Evolutionary conservation across 1,140 invertebrate species (phyloP).

Genomic region (Littorina saxatilis): DNA sequence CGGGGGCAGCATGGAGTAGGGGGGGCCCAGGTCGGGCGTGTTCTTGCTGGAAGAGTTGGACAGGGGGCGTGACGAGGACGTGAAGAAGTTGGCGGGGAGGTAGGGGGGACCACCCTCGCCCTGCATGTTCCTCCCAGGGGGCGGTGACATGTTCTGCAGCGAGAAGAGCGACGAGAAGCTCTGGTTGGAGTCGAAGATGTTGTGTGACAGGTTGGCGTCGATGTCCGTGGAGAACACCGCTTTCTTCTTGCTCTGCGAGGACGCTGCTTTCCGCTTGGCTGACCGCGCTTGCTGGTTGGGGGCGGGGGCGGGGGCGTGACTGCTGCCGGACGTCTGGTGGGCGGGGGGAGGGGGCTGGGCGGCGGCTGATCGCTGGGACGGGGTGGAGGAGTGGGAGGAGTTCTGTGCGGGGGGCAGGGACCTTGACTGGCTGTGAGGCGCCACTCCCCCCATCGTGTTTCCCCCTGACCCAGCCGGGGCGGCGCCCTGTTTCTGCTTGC

Average conservation of each 20-base stretch:
- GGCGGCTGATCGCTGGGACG: background rate
- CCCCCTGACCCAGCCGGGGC: conserved; percentile 42
- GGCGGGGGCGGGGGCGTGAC: conserved; percentile 18
- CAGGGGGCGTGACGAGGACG: conserved; percentile 56
- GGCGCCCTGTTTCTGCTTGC: conserved; percentile 41
- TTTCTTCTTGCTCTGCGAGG: conserved; percentile 63
- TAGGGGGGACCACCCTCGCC: conserved; percentile 59
- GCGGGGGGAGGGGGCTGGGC: conserved; percentile 36
- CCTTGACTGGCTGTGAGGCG: conserved; percentile 43
- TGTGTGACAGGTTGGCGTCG: conserved; percentile 64
- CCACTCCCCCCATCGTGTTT: conserved; percentile 41
- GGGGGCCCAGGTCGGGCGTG: conserved; percentile 59
- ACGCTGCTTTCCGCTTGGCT: conserved; percentile 43
- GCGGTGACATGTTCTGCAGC: conserved; percentile 67
- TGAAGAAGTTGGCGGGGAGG: conserved; percentile 68
- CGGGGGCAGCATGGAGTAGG: conserved; percentile 73
- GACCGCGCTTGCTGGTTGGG: conserved; percentile 26
- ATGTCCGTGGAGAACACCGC: conserved; percentile 57
- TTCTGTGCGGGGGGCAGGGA: conserved; percentile 38
- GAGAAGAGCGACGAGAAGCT: conserved; percentile 71
- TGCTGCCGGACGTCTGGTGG: conserved; percentile 32
- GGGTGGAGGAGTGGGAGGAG: conserved; percentile 29
- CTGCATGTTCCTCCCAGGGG: conserved; percentile 62
- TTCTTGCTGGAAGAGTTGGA: conserved; percentile 67
- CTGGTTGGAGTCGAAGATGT: conserved; percentile 72